Percentiles rank a stretch among this genome's conserved stretches.
Conservation (phyloP, 1,140 invertebrate genomes). For the Pseudomyrmex gracilis region DNA sequence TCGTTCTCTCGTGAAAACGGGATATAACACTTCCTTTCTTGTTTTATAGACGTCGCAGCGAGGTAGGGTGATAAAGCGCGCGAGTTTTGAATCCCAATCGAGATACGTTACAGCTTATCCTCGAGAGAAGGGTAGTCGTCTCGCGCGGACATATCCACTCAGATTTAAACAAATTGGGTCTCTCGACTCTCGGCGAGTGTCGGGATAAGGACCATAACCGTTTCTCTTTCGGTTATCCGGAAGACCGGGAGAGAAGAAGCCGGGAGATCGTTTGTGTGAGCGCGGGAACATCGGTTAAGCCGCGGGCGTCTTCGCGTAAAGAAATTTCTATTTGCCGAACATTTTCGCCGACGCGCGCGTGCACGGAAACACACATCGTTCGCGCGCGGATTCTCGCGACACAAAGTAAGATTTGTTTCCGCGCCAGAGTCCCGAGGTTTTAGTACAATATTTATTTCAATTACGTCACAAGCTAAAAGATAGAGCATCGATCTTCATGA, state of each 20-base stretch:
- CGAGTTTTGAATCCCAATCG: background rate
- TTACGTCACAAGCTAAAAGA: slow-evolving; percentile 23
- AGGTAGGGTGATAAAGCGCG: slow-evolving; percentile 7
- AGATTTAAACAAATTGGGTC: slow-evolving; percentile 43
- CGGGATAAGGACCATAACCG: slow-evolving; percentile 46
- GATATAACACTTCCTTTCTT: background rate
- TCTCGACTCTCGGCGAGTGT: background rate
- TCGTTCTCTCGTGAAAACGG: background rate
- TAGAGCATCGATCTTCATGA: slow-evolving; percentile 36
- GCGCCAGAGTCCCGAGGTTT: background rate
- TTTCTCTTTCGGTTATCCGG: slow-evolving; percentile 44
- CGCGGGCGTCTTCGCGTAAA: slow-evolving; percentile 35
- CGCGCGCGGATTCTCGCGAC: slow-evolving; percentile 7
- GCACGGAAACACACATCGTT: slow-evolving; percentile 4
- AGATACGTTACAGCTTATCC: slow-evolving; percentile 19
- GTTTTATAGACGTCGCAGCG: background rate
- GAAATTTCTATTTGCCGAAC: slow-evolving; percentile 54
- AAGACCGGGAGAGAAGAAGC: background rate
- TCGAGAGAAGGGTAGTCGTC: too few species aligned
- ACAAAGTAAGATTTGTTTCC: slow-evolving; percentile 56
- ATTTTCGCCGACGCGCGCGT: too few species aligned
- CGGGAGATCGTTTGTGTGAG: too few species aligned
- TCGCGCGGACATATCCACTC: background rate
- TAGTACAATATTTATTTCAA: slow-evolving; percentile 48
- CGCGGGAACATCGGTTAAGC: slow-evolving; percentile 42